Evolutionary conservation across 2,888 invertebrate species (phyloP).

Genomic region (Chloroclystis v-ata): DNA sequence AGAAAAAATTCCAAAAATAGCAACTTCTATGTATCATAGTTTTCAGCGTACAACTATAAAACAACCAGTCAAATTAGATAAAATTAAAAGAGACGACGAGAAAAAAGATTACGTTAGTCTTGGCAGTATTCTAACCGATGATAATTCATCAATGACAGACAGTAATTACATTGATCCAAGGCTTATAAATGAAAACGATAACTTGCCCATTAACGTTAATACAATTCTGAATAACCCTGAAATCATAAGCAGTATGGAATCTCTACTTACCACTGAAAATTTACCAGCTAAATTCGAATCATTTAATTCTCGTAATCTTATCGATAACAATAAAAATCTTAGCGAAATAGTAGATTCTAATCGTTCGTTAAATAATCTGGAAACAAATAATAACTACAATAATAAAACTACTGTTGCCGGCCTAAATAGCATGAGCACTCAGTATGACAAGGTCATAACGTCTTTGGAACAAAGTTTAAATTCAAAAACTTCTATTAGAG

Average conservation of each 20-base stretch:
- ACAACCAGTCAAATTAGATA: constrained; percentile 68
- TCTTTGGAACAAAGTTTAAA: constrained; percentile 71
- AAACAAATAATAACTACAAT: constrained; percentile 46
- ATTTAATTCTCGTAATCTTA: constrained; percentile 52
- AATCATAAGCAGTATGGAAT: constrained; percentile 74
- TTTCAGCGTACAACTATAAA: constrained; percentile 67
- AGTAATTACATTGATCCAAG: constrained; percentile 78
- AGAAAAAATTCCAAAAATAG: constrained; percentile 72
- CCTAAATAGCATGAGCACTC: constrained; percentile 65
- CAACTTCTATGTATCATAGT: constrained; percentile 70
- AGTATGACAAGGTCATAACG: constrained; percentile 75
- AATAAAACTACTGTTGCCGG: constrained; percentile 50
- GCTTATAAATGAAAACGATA: constrained; percentile 84
- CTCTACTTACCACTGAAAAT: constrained; percentile 70
- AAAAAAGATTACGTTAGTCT: constrained; percentile 72
- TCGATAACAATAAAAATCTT: constrained; percentile 49
- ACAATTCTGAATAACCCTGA: constrained; percentile 73
- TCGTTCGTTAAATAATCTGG: constrained; percentile 39
- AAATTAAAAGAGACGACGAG: constrained; percentile 61
- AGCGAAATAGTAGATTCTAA: constrained; percentile 43
- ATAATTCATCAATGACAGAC: constrained; percentile 70
- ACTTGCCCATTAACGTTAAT: constrained; percentile 79
- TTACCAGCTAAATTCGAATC: constrained; percentile 71
- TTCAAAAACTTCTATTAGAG: constrained; percentile 66
- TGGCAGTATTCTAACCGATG: constrained; percentile 59